These are phyloP conservation scores for Maniola hyperantus DNA, from an alignment of 2,888 invertebrate species.

Conservation along the genomic window DNA sequence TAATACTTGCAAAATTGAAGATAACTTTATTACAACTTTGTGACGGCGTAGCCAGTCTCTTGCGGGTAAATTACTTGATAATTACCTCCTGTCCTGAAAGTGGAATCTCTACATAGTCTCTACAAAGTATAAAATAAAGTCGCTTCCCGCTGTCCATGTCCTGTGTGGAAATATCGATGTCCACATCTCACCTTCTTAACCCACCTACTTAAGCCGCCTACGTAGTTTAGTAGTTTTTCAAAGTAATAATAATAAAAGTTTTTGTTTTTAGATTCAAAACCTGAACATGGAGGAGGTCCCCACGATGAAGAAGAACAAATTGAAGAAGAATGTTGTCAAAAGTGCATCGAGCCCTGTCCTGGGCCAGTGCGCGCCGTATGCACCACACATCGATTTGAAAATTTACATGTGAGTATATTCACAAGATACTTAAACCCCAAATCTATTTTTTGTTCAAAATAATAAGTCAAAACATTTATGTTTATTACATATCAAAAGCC, in stretches of 20 bases:
- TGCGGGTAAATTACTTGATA: no score
- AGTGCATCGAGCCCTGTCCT: conserved; percentile 72
- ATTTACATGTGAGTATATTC: conserved; percentile 86
- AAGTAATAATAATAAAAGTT: not conserved
- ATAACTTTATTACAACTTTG: no score
- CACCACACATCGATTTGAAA: conserved; percentile 89
- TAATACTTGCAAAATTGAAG: no score
- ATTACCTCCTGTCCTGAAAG: no score
- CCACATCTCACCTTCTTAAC: no score
- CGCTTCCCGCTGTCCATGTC: no score
- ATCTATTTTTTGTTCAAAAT: not conserved
- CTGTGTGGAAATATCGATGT: no score
- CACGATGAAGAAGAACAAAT: conserved; percentile 44
- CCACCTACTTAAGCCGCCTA: not conserved
- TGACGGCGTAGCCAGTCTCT: no score
- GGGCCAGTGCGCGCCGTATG: conserved; percentile 83
- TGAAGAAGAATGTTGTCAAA: conserved; percentile 59
- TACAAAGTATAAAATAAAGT: no score
- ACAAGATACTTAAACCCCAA: not conserved
- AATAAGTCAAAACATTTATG: no score
- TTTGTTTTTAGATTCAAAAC: conserved; percentile 41
- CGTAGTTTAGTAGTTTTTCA: not conserved
- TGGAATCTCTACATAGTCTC: no score
- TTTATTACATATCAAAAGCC: no score
- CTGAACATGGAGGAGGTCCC: conserved; percentile 46